Percentiles rank a stretch among this genome's conserved stretches.
Conservation (phyloP, 2,113 vertebrate species). For the Seriola dumerili region DNA sequence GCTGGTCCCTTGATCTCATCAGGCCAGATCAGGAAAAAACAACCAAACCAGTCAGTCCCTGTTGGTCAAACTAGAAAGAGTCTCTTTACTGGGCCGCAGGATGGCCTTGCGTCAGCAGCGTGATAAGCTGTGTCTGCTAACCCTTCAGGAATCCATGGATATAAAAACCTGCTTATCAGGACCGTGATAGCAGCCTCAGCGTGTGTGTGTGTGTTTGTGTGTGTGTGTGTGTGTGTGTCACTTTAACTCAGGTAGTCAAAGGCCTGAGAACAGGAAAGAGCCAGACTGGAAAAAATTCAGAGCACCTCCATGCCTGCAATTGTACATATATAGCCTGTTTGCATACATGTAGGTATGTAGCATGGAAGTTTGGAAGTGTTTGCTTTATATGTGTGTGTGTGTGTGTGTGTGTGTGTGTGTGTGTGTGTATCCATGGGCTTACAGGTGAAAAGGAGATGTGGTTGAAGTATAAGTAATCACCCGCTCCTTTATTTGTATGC, state of each 20-base stretch:
- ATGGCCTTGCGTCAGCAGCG: conserved; percentile 64
- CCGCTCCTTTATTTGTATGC: conserved; percentile 13
- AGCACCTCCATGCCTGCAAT: not conserved
- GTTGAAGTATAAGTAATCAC: not conserved
- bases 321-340: not conserved
- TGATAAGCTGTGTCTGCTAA: conserved; percentile 73
- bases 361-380: not conserved
- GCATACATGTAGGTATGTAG: conserved; percentile 2
- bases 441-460: not conserved
- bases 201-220: conserved; percentile 35
- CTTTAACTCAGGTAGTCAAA: conserved; percentile 20
- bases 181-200: conserved; percentile 41
- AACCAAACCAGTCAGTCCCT: conserved; percentile 63
- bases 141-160: conserved; percentile 73
- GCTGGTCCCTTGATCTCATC: conserved; percentile 64
- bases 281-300: not conserved
- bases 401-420: not conserved
- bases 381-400: not conserved
- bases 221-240: conserved; percentile 23
- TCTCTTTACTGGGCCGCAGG: conserved; percentile 48
- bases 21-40: conserved; percentile 65
- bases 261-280: conserved; percentile 13
- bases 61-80: conserved; percentile 57
- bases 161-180: conserved; percentile 69
- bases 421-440: not conserved